Conservation (phyloP, 2,113 vertebrate genomes). For the Lepus timidus region DNA sequence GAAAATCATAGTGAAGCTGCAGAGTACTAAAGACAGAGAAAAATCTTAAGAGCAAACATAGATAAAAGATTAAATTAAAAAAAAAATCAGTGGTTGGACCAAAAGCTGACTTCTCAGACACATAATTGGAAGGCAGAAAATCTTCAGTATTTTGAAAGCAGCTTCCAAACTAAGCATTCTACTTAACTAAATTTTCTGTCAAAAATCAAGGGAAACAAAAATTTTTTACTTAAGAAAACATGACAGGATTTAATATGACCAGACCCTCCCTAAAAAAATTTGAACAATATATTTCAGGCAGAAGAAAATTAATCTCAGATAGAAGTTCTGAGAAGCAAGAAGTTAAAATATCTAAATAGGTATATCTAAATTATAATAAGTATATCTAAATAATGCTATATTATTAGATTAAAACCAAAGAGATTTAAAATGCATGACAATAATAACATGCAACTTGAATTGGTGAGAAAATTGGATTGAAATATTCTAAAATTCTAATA, state of each 20-base stretch:
- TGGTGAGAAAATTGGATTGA: not conserved
- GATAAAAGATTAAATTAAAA: not conserved
- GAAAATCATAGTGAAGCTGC: not conserved
- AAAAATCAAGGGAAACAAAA: not conserved
- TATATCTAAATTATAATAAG: not conserved
- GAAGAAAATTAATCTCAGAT: not conserved
- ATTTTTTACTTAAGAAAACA: not conserved
- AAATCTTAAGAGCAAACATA: not conserved
- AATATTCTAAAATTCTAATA: not conserved
- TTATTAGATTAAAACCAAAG: not conserved
- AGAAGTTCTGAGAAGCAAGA: not conserved
- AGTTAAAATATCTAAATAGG: not conserved
- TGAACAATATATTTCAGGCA: not conserved
- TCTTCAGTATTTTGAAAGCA: not conserved
- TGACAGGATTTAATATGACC: not conserved
- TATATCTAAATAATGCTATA: not conserved
- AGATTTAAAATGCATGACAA: not conserved
- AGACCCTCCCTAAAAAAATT: not conserved
- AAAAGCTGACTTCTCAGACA: not conserved
- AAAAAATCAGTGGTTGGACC: not conserved
- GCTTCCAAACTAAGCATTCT: not conserved
- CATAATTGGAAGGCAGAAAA: not conserved
- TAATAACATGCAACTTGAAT: not conserved
- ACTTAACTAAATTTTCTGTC: not conserved
- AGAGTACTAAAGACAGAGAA: not conserved